Evolutionary conservation across 2,888 invertebrate genomes (phyloP).

Genomic region (Caenorhabditis sp.): DNA sequence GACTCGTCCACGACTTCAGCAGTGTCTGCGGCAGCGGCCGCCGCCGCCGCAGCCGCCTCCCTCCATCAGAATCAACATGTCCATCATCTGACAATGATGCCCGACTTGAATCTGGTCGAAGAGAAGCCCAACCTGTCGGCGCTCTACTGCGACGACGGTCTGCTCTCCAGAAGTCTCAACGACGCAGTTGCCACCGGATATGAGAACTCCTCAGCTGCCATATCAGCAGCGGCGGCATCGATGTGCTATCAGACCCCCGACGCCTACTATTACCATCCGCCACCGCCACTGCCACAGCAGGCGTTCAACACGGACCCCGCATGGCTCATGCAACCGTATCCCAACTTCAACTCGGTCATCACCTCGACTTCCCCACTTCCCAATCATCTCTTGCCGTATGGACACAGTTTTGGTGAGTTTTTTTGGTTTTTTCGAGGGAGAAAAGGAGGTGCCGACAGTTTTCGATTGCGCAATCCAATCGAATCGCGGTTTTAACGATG

Average conservation of each 20-base stretch:
- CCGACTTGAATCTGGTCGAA: constrained; percentile 4
- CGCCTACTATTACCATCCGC: constrained; percentile 50
- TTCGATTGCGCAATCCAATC: too few relatives aligned
- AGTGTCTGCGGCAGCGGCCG: constrained; percentile 36
- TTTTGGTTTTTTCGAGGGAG: too few relatives aligned
- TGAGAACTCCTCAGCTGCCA: constrained; percentile 30
- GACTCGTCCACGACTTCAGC: constrained; percentile 26
- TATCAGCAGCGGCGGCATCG: constrained; percentile 40
- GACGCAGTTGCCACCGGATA: constrained; percentile 35
- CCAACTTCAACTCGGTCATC: constrained; percentile 24
- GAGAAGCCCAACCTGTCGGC: constrained; percentile 38
- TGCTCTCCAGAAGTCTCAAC: constrained; percentile 34
- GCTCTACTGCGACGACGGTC: constrained; percentile 25
- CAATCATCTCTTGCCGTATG: constrained; percentile 38
- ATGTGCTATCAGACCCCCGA: constrained; percentile 42
- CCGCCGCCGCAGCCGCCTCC: constrained; percentile 40
- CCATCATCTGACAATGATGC: constrained; percentile 47
- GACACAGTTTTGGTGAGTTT: constrained; percentile 32
- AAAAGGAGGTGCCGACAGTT: too few relatives aligned
- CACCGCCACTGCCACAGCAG: constrained; percentile 12
- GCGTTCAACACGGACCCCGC: too few relatives aligned
- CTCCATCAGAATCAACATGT: constrained; percentile 33
- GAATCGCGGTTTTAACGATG: too few relatives aligned
- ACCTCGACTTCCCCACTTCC: constrained; percentile 34
- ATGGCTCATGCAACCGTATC: constrained; percentile 57